Percentiles rank a stretch among this genome's conserved stretches.
phyloP scores from a whole-genome alignment of 2,113 vertebrate genomes.

The Urocynchramus pylzowi region DNA sequence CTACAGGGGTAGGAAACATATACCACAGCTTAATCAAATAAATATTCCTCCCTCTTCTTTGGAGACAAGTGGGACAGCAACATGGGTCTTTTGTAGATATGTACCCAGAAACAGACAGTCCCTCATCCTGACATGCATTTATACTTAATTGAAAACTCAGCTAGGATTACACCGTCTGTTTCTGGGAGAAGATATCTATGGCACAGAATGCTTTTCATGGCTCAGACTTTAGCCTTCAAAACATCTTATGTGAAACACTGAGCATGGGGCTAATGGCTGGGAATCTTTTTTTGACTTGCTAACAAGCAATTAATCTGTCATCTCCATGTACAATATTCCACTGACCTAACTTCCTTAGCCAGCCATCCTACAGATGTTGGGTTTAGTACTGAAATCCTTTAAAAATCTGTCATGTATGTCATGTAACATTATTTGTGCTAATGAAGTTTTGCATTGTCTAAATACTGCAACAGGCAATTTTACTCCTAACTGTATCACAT shows the following conservation, averaged over 20 bases:
- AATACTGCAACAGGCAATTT: background rate
- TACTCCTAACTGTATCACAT: background rate
- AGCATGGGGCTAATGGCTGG: background rate
- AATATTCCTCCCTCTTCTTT: background rate
- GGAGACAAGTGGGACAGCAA: background rate
- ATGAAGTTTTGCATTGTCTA: background rate
- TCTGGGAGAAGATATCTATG: background rate
- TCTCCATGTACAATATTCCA: rapidly evolving
- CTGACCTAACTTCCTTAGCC: background rate
- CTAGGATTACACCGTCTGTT: background rate
- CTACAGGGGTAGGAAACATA: background rate
- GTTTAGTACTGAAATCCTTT: background rate
- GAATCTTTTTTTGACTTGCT: background rate
- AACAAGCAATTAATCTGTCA: background rate
- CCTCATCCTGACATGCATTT: background rate
- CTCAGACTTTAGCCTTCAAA: background rate
- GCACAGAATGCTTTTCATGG: background rate
- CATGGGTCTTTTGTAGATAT: rapidly evolving
- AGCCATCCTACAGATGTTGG: background rate
- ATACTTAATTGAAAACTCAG: background rate
- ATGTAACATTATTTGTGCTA: background rate
- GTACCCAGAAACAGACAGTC: background rate
- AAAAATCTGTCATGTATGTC: background rate
- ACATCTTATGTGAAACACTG: background rate
- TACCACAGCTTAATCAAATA: background rate